Evolutionary conservation across 2,113 vertebrate genomes (phyloP).

Genomic region (Erinaceus europaeus): DNA sequence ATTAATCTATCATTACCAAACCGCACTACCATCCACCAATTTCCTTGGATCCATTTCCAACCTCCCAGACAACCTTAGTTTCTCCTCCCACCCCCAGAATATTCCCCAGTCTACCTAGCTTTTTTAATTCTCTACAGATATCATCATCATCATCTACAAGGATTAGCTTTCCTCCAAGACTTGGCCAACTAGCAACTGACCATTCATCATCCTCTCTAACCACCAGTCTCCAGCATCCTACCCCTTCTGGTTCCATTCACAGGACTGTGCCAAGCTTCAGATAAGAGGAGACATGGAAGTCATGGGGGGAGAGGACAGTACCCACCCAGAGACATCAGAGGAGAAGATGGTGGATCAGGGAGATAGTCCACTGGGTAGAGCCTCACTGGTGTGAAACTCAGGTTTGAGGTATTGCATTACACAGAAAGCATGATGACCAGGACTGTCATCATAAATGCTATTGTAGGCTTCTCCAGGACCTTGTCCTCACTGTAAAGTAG

Average conservation of each 20-base stretch:
- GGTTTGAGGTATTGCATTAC: too few relatives aligned
- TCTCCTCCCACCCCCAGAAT: not conserved
- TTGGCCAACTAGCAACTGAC: not conserved
- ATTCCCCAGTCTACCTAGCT: not conserved
- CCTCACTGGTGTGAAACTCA: too few relatives aligned
- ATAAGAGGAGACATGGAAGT: too few relatives aligned
- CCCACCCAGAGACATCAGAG: too few relatives aligned
- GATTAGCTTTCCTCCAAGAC: not conserved
- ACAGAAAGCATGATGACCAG: too few relatives aligned
- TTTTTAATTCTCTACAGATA: not conserved
- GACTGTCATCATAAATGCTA: too few relatives aligned
- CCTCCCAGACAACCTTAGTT: not conserved
- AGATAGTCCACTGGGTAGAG: too few relatives aligned
- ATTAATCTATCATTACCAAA: not conserved
- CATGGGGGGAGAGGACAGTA: not conserved
- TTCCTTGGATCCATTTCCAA: not conserved
- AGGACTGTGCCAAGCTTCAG: not conserved
- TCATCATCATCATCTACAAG: too few relatives aligned
- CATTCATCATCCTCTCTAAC: not conserved
- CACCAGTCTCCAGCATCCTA: too few relatives aligned
- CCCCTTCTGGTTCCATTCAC: not conserved
- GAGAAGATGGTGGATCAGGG: too few relatives aligned
- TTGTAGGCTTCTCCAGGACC: too few relatives aligned
- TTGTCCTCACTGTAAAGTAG: too few relatives aligned
- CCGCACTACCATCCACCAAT: not conserved